Evolutionary conservation across 2,888 invertebrate species (phyloP).

Genomic region (Exocentrus adspersus): DNA sequence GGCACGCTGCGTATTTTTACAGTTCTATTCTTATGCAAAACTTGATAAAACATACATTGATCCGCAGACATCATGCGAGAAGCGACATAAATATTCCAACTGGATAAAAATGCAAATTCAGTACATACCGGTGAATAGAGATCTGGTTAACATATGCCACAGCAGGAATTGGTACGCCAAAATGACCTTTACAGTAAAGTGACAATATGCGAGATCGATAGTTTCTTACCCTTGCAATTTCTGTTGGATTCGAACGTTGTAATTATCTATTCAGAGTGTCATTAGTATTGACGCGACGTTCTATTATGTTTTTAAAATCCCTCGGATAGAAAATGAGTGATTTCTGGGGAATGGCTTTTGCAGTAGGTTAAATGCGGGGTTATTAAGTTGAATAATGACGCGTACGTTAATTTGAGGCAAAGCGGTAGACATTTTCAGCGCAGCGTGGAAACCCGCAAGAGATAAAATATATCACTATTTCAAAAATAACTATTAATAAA

Average conservation of each 20-base stretch:
- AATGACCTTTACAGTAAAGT: not conserved
- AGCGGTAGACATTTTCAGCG: no score
- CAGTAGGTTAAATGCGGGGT: not conserved
- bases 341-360: not conserved
- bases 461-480: no score
- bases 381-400: no score
- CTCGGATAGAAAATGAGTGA: not conserved
- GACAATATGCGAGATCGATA: not conserved
- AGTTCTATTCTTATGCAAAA: no score
- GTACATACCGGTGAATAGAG: not conserved
- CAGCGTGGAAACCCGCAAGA: no score
- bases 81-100: not conserved
- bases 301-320: not conserved
- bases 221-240: not conserved
- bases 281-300: not conserved
- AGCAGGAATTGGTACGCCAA: not conserved
- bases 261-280: constrained; percentile 1
- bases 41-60: no score
- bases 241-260: not conserved
- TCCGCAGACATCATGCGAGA: not conserved
- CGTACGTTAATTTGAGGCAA: no score
- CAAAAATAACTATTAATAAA: no score
- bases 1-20: no score
- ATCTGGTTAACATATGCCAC: not conserved
- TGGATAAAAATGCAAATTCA: not conserved